Evolutionary conservation across 2,113 vertebrate genomes (phyloP).

Genomic region (Brachyistius frenatus): DNA sequence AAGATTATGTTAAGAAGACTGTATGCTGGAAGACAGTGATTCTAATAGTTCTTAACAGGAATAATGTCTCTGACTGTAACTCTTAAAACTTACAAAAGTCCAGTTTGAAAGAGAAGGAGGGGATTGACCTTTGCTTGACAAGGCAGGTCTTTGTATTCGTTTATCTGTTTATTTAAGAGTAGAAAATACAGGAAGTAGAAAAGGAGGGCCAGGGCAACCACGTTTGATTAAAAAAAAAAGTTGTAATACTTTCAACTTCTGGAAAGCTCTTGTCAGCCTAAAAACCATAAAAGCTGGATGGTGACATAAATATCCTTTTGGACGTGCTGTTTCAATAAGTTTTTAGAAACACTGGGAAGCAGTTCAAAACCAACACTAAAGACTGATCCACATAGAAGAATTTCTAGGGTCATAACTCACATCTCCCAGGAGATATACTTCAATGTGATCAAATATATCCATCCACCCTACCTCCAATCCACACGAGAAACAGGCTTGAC

Average conservation of each 20-base stretch:
- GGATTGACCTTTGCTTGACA: too few relatives aligned
- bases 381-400: neutral
- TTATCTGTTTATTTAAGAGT: too few relatives aligned
- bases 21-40: neutral
- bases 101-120: too few relatives aligned
- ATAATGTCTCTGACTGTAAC: too few relatives aligned
- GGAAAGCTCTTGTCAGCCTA: too few relatives aligned
- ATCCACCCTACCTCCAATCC: neutral
- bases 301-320: neutral
- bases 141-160: too few relatives aligned
- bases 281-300: too few relatives aligned
- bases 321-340: neutral
- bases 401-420: neutral
- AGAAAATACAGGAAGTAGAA: too few relatives aligned
- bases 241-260: too few relatives aligned
- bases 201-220: too few relatives aligned
- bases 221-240: too few relatives aligned
- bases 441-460: conserved; percentile 5
- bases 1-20: conserved; percentile 20
- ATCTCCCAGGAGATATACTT: neutral
- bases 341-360: neutral
- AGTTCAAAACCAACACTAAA: neutral
- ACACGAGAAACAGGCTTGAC: neutral
- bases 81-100: too few relatives aligned
- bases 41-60: neutral